These are phyloP conservation scores for Prionace glauca DNA, from an alignment of 2,797 vertebrate species.

Conservation along the genomic window DNA sequence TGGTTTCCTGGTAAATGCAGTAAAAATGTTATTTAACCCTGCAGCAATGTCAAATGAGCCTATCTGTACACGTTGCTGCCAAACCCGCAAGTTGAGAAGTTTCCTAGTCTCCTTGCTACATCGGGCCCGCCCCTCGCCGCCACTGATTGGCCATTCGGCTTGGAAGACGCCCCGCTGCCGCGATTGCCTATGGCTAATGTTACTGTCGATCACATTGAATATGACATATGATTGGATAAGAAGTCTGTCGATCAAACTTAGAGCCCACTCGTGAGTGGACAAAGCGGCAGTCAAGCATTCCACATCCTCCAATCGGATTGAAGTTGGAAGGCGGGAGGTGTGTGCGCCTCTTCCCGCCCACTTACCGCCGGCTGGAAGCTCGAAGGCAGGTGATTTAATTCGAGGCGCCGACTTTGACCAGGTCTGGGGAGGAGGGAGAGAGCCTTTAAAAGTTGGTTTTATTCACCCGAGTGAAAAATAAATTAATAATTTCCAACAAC, in stretches of 20 bases:
- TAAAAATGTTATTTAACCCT: background rate
- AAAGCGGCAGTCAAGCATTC: background rate
- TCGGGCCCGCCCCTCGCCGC: too few relatives aligned
- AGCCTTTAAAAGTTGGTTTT: background rate
- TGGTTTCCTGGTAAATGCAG: background rate
- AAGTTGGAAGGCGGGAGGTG: background rate
- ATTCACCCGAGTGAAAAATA: background rate
- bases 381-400: constrained; percentile 7
- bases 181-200: background rate
- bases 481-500: background rate
- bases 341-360: too few relatives aligned
- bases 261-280: background rate
- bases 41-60: background rate
- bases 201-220: accelerated
- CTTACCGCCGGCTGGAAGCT: background rate
- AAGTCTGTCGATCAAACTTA: background rate
- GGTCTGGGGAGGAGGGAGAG: too few relatives aligned
- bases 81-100: background rate
- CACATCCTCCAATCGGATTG: background rate
- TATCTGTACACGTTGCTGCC: background rate
- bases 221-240: background rate
- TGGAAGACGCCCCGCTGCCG: background rate
- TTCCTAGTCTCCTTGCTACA: background rate
- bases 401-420: background rate
- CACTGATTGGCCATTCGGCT: background rate